A percentile compares a stretch with the other conserved stretches of the same genome.
phyloP scores from a whole-genome alignment of 1,140 invertebrate genomes.

The Mercenaria mercenaria region DNA sequence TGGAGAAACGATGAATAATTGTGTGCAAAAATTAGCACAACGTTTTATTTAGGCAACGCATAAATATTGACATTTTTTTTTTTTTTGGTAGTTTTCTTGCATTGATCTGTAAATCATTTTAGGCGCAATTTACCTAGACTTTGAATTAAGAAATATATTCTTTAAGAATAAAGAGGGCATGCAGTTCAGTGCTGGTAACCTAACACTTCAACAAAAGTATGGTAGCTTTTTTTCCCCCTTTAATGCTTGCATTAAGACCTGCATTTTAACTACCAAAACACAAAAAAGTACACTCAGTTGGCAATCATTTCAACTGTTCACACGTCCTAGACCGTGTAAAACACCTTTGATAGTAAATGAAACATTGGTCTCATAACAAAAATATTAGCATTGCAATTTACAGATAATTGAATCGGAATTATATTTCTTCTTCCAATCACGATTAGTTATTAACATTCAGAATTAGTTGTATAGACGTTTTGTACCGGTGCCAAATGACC shows the following conservation, averaged over 20 bases:
- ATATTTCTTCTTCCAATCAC: neutral
- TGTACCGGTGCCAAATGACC: conserved; percentile 32
- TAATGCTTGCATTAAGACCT: too few relatives aligned
- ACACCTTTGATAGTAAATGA: neutral
- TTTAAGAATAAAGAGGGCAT: too few relatives aligned
- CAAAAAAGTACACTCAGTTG: too few relatives aligned
- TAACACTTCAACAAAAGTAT: too few relatives aligned
- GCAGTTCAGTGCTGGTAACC: too few relatives aligned
- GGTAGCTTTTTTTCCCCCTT: too few relatives aligned
- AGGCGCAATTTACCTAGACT: too few relatives aligned
- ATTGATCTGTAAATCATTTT: too few relatives aligned
- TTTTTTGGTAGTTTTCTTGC: too few relatives aligned
- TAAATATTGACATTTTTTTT: neutral
- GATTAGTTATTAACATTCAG: neutral
- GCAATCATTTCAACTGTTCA: neutral
- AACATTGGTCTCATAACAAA: neutral
- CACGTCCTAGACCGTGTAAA: neutral
- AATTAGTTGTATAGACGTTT: conserved; percentile 11
- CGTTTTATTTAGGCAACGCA: neutral
- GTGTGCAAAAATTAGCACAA: neutral
- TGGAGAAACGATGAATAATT: conserved; percentile 21
- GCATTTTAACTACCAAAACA: too few relatives aligned
- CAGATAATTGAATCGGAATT: conserved; percentile 15
- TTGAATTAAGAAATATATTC: too few relatives aligned
- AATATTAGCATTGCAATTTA: conserved; percentile 18